These are phyloP conservation scores for Nebria brevicollis DNA, from an alignment of 2,888 invertebrate species.

Conservation along the genomic window DNA sequence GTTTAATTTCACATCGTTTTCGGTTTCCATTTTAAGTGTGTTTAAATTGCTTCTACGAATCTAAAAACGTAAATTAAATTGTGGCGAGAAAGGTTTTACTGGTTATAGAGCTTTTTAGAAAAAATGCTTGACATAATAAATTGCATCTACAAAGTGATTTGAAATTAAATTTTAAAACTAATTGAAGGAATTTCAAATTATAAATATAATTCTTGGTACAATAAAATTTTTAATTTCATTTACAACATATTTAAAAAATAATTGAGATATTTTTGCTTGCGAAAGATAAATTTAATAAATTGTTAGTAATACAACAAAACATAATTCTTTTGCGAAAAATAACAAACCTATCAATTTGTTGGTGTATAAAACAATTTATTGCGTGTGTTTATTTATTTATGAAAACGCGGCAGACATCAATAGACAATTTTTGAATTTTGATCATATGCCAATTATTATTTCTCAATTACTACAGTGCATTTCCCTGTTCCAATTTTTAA, in stretches of 20 bases:
- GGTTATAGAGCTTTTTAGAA: no score
- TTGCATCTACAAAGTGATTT: no score
- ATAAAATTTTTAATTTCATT: no score
- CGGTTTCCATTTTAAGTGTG: background rate
- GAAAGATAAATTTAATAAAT: background rate
- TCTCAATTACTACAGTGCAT: conserved; percentile 44
- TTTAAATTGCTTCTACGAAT: background rate
- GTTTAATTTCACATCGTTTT: background rate
- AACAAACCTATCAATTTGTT: background rate
- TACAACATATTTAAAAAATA: no score
- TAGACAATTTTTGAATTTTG: conserved; percentile 16
- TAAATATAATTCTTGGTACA: no score
- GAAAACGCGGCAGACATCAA: conserved; percentile 5
- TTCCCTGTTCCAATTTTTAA: conserved; percentile 45
- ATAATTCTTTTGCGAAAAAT: background rate
- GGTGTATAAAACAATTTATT: background rate
- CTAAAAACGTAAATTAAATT: background rate
- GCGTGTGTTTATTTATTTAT: background rate
- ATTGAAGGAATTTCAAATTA: no score
- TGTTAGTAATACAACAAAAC: background rate
- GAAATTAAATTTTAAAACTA: no score
- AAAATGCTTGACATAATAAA: no score
- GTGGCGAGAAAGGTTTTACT: background rate
- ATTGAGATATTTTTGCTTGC: background rate
- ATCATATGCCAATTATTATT: conserved; percentile 42